Evolutionary conservation across 2,113 vertebrate genomes (phyloP).

Genomic region (Gambusia affinis): DNA sequence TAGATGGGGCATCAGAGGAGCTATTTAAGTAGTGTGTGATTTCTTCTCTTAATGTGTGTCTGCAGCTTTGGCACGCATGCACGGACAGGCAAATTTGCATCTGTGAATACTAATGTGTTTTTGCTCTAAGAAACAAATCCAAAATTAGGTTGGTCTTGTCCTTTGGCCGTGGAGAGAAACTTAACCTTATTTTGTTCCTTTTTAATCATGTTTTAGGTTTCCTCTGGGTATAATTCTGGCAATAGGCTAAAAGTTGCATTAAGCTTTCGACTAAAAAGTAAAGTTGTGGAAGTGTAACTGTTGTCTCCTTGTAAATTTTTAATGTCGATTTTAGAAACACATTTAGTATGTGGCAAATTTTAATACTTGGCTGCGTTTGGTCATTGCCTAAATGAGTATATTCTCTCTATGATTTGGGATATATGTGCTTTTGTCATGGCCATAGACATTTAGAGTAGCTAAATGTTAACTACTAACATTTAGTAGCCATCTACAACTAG

Average conservation of each 20-base stretch:
- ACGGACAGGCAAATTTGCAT: conserved; percentile 22
- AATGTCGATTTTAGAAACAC: conserved; percentile 42
- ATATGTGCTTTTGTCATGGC: conserved; percentile 2
- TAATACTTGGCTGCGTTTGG: conserved; percentile 39
- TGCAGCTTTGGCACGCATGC: conserved; percentile 4
- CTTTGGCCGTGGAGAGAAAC: conserved; percentile 20
- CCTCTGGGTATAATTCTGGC: conserved; percentile 31
- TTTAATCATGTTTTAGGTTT: conserved; percentile 33
- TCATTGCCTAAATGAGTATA: conserved; percentile 39
- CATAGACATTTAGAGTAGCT: conserved; percentile 9
- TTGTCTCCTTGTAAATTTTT: conserved; percentile 23
- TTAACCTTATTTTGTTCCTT: conserved; percentile 3
- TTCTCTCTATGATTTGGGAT: conserved; percentile 45
- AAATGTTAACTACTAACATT: neutral
- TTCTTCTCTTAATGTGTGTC: conserved; percentile 1
- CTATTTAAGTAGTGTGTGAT: conserved; percentile 15
- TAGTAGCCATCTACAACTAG: too few relatives aligned
- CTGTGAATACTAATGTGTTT: conserved; percentile 17
- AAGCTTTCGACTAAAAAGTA: conserved; percentile 34
- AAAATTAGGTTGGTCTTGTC: conserved; percentile 14
- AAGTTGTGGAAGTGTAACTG: conserved; percentile 44
- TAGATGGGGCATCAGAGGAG: conserved; percentile 23
- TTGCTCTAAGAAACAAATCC: conserved; percentile 14
- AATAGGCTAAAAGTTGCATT: conserved; percentile 43
- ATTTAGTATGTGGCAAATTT: conserved; percentile 35